A percentile compares a stretch with the other conserved stretches of the same genome.
These are phyloP conservation scores for Lepidurus packardi DNA, from an alignment of 1,140 invertebrate genomes.

Conservation along the genomic window DNA sequence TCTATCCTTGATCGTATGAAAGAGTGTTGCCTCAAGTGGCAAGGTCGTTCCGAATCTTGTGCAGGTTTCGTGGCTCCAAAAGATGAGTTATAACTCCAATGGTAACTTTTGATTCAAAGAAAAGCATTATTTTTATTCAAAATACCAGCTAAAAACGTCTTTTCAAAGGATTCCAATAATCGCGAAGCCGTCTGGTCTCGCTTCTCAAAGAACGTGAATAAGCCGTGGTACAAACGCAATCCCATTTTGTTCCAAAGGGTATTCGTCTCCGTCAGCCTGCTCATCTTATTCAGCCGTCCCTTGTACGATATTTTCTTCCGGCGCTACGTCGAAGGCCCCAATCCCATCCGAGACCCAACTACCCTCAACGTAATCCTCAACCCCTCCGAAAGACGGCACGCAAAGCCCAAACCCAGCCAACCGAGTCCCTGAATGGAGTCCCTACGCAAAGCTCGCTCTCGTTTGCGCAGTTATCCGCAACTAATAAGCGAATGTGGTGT, in stretches of 20 bases:
- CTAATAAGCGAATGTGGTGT: slow-evolving; percentile 63
- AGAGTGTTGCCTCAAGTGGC: slow-evolving; percentile 5
- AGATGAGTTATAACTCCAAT: background rate
- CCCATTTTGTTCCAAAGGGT: slow-evolving; percentile 50
- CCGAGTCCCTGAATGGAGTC: slow-evolving; percentile 59
- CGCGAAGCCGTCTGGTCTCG: slow-evolving; percentile 31
- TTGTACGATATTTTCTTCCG: slow-evolving; percentile 60
- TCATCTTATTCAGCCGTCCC: slow-evolving; percentile 59
- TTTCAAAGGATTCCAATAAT: slow-evolving; percentile 23
- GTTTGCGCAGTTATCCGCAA: slow-evolving; percentile 65
- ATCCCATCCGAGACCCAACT: slow-evolving; percentile 26
- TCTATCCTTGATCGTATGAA: slow-evolving; percentile 18
- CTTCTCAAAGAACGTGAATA: slow-evolving; percentile 24
- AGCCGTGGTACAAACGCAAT: slow-evolving; percentile 49
- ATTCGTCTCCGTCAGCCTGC: slow-evolving; percentile 46
- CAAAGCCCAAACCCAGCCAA: background rate
- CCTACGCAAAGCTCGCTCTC: slow-evolving; percentile 62
- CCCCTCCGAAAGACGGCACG: background rate
- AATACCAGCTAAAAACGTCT: background rate
- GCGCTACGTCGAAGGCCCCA: slow-evolving; percentile 32
- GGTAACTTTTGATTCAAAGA: background rate
- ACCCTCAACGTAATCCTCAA: background rate
- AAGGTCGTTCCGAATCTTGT: background rate
- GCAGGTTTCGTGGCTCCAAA: slow-evolving; percentile 17
- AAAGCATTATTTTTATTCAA: background rate